phyloP scores from a whole-genome alignment of 1,140 invertebrate species.

The Babylonia areolata region DNA sequence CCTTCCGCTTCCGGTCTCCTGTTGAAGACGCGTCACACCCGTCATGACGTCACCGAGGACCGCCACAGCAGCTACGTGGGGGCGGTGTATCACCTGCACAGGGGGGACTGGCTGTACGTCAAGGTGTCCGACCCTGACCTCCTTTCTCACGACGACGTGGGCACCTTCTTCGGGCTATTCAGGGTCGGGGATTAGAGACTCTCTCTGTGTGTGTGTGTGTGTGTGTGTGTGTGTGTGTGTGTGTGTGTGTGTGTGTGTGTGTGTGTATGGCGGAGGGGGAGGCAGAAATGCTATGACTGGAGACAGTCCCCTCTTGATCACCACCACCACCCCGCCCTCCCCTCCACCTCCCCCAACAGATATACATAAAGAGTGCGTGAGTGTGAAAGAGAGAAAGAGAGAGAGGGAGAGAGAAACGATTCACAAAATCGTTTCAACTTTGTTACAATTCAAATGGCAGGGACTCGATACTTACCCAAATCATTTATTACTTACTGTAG shows the following conservation, averaged over 20 bases:
- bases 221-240: background rate
- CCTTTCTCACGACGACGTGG: conserved; percentile 26
- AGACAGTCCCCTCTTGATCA: no score
- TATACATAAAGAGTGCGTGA: no score
- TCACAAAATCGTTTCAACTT: no score
- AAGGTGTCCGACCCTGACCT: conserved; percentile 2
- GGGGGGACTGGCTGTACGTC: conserved; percentile 29
- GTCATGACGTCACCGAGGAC: background rate
- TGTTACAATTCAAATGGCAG: no score
- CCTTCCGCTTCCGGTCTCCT: background rate
- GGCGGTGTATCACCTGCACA: conserved; percentile 11
- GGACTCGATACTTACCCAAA: no score
- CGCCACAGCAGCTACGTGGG: conserved; percentile 34
- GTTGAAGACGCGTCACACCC: conserved; percentile 33
- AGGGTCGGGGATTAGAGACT: background rate
- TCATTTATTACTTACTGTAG: no score
- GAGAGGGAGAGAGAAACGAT: no score
- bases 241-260: background rate
- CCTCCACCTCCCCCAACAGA: no score
- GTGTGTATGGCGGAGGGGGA: no score
- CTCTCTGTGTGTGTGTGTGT: background rate
- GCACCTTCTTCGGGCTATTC: conserved; percentile 28
- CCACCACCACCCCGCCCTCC: no score
- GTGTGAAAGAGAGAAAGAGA: no score
- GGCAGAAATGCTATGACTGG: no score